Evolutionary conservation across 2,797 vertebrate species (phyloP).

Genomic region (Varecia variegata): DNA sequence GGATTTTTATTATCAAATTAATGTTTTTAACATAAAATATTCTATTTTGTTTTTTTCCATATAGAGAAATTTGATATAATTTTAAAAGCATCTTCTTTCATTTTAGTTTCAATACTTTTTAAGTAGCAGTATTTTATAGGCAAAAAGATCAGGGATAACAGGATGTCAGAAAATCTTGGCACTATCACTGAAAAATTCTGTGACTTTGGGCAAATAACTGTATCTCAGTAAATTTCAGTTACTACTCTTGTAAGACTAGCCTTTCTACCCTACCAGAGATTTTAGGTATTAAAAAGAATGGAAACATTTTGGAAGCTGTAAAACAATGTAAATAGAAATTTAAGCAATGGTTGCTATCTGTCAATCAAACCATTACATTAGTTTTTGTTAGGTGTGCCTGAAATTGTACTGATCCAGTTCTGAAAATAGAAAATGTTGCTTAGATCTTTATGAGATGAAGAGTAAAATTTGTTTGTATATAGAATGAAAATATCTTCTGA

Average conservation of each 20-base stretch:
- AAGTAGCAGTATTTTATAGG: not conserved
- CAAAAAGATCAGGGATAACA: too few relatives aligned
- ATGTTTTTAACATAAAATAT: not conserved
- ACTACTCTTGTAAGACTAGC: not conserved
- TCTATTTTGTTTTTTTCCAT: not conserved
- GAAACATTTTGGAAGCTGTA: not conserved
- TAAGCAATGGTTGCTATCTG: not conserved
- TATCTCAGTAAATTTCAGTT: not conserved
- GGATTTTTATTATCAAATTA: not conserved
- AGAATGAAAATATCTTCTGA: not conserved
- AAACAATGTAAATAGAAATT: not conserved
- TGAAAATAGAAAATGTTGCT: not conserved
- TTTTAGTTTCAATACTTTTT: not conserved
- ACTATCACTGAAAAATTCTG: not conserved
- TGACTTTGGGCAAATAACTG: not conserved
- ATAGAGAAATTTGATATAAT: not conserved
- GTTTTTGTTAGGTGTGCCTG: not conserved
- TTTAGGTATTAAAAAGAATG: not conserved
- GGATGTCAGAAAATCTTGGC: too few relatives aligned
- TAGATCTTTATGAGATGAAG: not conserved
- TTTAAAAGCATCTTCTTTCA: not conserved
- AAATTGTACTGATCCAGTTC: not conserved
- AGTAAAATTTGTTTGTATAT: not conserved
- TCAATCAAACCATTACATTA: not conserved
- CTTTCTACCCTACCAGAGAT: not conserved